phyloP scores from a whole-genome alignment of 2,113 vertebrate species.

The Rhea americana region DNA sequence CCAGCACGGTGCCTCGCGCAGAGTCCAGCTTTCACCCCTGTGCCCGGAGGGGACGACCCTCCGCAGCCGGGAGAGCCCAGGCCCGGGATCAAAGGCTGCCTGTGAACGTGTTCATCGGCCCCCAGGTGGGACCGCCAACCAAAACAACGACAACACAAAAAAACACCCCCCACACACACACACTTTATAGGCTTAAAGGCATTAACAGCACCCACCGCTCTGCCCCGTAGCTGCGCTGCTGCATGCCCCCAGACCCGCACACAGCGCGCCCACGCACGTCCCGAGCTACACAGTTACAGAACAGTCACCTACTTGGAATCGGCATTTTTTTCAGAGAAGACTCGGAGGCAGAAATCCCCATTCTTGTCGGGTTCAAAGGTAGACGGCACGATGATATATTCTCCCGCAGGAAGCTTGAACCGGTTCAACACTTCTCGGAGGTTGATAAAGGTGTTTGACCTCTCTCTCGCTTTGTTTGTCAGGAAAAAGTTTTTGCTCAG shows the following conservation, averaged over 20 bases:
- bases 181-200: not conserved
- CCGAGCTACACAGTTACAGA: rapidly evolving
- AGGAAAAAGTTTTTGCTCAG: slow-evolving; percentile 93
- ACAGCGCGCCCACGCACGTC: rapidly evolving
- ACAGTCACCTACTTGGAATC: slow-evolving; percentile 79
- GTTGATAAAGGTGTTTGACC: slow-evolving; percentile 92
- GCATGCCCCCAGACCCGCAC: not conserved
- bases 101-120: not conserved
- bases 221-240: not conserved
- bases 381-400: slow-evolving; percentile 91
- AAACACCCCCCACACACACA: too few species aligned
- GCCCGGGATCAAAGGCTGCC: too few species aligned
- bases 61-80: not conserved
- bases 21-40: not conserved
- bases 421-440: slow-evolving; percentile 89
- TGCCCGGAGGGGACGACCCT: not conserved
- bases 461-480: slow-evolving; percentile 86
- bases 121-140: too few species aligned
- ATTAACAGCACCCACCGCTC: too few species aligned
- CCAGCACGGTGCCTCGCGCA: too few species aligned
- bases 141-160: too few species aligned
- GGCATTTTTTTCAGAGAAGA: slow-evolving; percentile 91
- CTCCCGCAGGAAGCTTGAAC: slow-evolving; percentile 88
- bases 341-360: slow-evolving; percentile 90
- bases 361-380: slow-evolving; percentile 91